Conservation (phyloP, 2,113 vertebrate genomes). For the Dascyllus trimaculatus region DNA sequence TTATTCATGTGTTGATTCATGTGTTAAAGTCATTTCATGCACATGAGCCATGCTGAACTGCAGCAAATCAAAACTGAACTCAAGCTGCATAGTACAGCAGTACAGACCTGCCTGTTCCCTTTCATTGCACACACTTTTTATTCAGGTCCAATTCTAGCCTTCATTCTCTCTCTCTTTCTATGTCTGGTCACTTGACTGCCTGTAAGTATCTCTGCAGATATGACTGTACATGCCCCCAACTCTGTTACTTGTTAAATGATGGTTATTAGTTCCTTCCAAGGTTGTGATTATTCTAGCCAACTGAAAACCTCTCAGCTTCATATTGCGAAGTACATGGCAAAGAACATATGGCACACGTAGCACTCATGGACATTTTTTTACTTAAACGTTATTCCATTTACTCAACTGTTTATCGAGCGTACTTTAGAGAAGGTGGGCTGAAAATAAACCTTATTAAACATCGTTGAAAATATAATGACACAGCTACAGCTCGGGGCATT, state of each 20-base stretch:
- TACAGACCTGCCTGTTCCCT: slow-evolving; percentile 37
- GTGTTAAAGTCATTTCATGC: slow-evolving; percentile 67
- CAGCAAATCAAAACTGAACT: slow-evolving; percentile 48
- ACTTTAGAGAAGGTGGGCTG: slow-evolving; percentile 3
- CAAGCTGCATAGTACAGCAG: slow-evolving; percentile 19
- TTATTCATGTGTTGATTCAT: slow-evolving; percentile 74
- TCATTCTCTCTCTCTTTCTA: slow-evolving; percentile 7
- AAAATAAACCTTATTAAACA: slow-evolving; percentile 27
- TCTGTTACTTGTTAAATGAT: slow-evolving; percentile 13
- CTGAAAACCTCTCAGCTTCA: neutral
- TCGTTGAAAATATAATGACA: neutral
- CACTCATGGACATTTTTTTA: neutral
- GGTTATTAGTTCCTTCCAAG: slow-evolving; percentile 11
- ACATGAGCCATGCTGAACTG: slow-evolving; percentile 52
- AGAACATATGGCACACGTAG: neutral
- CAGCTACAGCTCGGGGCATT: slow-evolving; percentile 4
- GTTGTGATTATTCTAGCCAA: slow-evolving; percentile 4
- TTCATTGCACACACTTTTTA: slow-evolving; percentile 32
- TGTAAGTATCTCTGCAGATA: slow-evolving; percentile 22
- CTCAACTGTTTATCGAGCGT: slow-evolving; percentile 30
- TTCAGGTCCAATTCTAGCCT: slow-evolving; percentile 40
- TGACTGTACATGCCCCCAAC: neutral
- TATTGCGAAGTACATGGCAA: neutral
- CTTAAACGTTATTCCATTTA: neutral
- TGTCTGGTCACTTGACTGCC: slow-evolving; percentile 34